These are phyloP conservation scores for Idaea biselata DNA, from an alignment of 2,888 invertebrate genomes.

Conservation along the genomic window DNA sequence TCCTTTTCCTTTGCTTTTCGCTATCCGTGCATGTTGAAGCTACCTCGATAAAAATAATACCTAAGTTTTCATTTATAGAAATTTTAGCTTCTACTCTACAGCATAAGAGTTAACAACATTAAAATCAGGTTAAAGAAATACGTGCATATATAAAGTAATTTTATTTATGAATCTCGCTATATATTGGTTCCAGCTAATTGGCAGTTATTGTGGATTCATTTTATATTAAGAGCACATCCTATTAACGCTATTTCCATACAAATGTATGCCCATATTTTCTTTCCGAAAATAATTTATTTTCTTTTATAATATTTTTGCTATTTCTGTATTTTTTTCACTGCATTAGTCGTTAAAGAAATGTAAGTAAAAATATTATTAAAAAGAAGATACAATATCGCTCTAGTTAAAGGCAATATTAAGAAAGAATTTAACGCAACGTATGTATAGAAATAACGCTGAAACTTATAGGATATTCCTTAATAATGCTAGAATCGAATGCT, in stretches of 20 bases:
- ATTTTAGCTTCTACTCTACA: background rate
- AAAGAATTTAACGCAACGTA: no score
- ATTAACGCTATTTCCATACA: no score
- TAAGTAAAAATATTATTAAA: no score
- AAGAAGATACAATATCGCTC: no score
- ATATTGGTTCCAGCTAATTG: background rate
- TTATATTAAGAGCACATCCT: background rate
- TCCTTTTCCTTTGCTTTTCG: slow-evolving; percentile 29
- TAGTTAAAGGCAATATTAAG: no score
- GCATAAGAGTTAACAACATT: background rate
- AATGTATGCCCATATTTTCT: no score
- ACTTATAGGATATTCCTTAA: background rate
- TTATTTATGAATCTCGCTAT: background rate
- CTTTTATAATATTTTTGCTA: no score
- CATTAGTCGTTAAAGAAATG: no score
- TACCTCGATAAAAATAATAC: slow-evolving; percentile 15
- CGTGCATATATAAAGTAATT: background rate
- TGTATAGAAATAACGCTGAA: no score
- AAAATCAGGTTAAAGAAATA: background rate
- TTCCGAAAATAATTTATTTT: no score
- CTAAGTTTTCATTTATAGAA: slow-evolving; percentile 1
- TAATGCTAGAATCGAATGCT: background rate
- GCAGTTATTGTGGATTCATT: background rate
- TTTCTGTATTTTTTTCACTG: no score
- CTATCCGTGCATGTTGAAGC: slow-evolving; percentile 29